Base-by-base conservation (phyloP, 35 echinoderm and acorn worm species). In the Patiria miniata region DNA sequence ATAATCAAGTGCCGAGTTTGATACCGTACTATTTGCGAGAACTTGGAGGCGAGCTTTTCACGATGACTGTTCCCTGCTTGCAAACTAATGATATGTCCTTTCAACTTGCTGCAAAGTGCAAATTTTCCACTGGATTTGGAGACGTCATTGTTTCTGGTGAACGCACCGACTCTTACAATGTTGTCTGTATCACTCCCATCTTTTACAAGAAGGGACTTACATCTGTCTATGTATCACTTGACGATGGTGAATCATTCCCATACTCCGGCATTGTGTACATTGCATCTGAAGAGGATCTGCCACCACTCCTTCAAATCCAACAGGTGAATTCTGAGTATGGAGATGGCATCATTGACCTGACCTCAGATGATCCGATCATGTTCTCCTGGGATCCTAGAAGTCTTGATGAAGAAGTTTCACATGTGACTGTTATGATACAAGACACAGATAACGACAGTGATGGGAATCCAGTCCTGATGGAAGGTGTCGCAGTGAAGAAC, bases 21-120 rank as follows among this genome's bases (percentile, higher is more conserved):
- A 55, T 79, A 19, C 86, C 91, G 16, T 93, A 84, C 52, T 88
- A 83, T 80, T 2, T 89, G 8, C 40, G 91, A 60, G 91, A 93
- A 52, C 32, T 85, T 51, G 91, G 91, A 5, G 91, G 91, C 23
- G 91, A 93, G 22, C 30, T 29, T 6, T 21, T 93, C 0, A 79
- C 34, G 57, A 29, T 89, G 14, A 93, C 91, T 39, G n/a, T 93
- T 29, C 80, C 91, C 18, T 93, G 91, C 50, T 39, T 83, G 33
- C 26, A 92, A 30, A 34, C 26, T 30, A 15, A 73, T 14, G 65
- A 14, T 30, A 26, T 32, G 29, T 73, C 8, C 26, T 73, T 73
- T 36, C 18, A 82, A 73, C n/a, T n/a, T n/a, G 53, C 12, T 52
- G 79, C 61, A 16, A 21, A 40, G 30, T 93, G 86, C 79, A 40